Evolutionary conservation across 1,140 invertebrate species (phyloP), one percentile per base, ranked within the genome.

Genomic region (Subanguina moxae): DNA sequence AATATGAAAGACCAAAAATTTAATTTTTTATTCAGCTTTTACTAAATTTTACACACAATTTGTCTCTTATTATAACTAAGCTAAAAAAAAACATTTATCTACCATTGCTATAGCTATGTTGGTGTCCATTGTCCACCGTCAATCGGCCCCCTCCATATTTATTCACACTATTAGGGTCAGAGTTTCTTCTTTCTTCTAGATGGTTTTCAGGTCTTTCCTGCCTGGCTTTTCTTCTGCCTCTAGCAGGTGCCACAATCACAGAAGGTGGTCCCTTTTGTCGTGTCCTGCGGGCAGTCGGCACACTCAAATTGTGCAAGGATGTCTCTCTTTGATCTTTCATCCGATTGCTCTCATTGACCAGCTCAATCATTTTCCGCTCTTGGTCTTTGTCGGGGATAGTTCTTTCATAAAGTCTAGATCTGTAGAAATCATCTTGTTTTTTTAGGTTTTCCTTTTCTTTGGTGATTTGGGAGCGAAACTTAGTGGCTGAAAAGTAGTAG

Each of bases 291-390:
- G 28, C 64, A 57, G 25, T 11, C 11, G 32, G 32, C 11, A 38
- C 32, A 38, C 11, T 38, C 32, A 38, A 38, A 5, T 38, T 38
- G 32, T 38, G 32, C 3, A 5, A 11, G 11, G 32, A 38, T 38
- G 32, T 11, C 3, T 38, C 32, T 11, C 32, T 38, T 5, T 73
- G 64, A 1, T 73, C 71, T 0, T 52, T 48, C 45, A 73, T 74
- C 59, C 32, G 27, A 8, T 61, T 67, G 21, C 58, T 66, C 45
- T 72, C 70, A 61, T 72, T 75, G 68, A 74, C 56, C 52, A 66
- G 15, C 11, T 75, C 72, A 11, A 72, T 8, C 70, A 58, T 73
- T 17, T 72, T 57, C 43, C 43, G 59, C 45, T 72, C 70, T 21
- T 71, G 23, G n/a, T 73, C 70, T 30, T 62, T 71, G 25, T 48